Evolutionary conservation across 2,888 invertebrate genomes (phyloP).

Genomic region (Phalera bucephala): DNA sequence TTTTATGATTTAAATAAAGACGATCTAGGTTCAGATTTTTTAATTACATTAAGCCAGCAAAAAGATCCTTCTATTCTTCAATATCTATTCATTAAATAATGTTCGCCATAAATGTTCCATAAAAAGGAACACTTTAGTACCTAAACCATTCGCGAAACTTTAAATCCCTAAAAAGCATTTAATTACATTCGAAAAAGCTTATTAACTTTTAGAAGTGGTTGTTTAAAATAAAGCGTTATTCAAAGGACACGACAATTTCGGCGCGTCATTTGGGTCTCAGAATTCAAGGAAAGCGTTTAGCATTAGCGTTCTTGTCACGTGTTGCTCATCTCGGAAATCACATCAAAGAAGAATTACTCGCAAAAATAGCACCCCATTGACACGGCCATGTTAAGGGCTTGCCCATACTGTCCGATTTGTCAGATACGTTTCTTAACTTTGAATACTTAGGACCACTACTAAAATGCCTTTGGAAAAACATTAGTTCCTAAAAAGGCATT

Average conservation of each 20-base stretch:
- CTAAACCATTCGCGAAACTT: not conserved
- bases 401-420: slow-evolving; percentile 9
- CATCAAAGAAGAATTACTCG: slow-evolving; percentile 39
- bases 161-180: not conserved
- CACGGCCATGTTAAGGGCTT: slow-evolving; percentile 17
- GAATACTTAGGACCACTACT: too few species aligned
- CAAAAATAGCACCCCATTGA: slow-evolving; percentile 35
- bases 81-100: too few species aligned
- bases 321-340: slow-evolving; percentile 17
- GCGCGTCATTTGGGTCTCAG: not conserved
- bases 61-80: too few species aligned
- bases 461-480: too few species aligned
- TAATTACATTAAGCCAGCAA: too few species aligned
- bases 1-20: too few species aligned
- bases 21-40: too few species aligned
- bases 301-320: slow-evolving; percentile 39
- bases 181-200: not conserved
- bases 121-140: not conserved
- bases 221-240: not conserved
- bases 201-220: not conserved
- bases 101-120: too few species aligned
- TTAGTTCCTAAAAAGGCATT: too few species aligned
- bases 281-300: slow-evolving; percentile 1
- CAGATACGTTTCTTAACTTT: not conserved
- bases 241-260: not conserved